Base-by-base conservation (phyloP, 2,797 vertebrate genomes). In the Falco naumanni region DNA sequence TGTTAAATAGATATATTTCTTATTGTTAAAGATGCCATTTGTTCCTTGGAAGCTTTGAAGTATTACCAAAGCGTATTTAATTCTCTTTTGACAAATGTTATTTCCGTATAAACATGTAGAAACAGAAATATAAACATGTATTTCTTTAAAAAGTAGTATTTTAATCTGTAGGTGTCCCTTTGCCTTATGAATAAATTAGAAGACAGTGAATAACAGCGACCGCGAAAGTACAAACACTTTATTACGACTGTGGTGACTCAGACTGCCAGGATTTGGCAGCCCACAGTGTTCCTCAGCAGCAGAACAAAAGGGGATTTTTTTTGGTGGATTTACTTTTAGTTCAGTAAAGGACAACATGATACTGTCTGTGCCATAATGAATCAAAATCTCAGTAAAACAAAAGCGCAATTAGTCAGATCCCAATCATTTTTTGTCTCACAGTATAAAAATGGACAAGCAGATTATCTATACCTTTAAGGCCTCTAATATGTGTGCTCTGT, bases 261-360 rank as follows among this genome's bases (percentile, higher is more conserved):
- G 94, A 89, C 93, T 96, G 87, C 72, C 92, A 95, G 84, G 90
- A 93, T 92, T 97, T 97, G 95, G 93, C 95, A 97, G 93, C 94
- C 96, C 79, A 93, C 93, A 96, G 72, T 88, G 95, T 92, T 97
- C 94, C 87, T 96, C 96, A 95, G 95, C 90, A 96, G 90, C 89
- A 94, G 95, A 97, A 97, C 94, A 97, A 97, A 97, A 97, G 87
- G 69, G 89, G 87, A 94, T 81, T 93, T 97, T 95, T 95, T 96
- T 95, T 68, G 92, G 79, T 47, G 1, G 76, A 91, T 91, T 97
- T 96, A 96, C 90, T 97, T 97, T 85, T 91, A 86, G 92, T 96
- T 96, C 93, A 92, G 93, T 91, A 89, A 97, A 92, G 90, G 93
- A 95, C 95, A 97, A 94, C 90, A 81, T 72, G 89, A 95, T 89